A percentile compares a stretch with the other conserved stretches of the same genome.
Conservation (phyloP, 2,797 vertebrate genomes). For the Rallus crepitans region DNA sequence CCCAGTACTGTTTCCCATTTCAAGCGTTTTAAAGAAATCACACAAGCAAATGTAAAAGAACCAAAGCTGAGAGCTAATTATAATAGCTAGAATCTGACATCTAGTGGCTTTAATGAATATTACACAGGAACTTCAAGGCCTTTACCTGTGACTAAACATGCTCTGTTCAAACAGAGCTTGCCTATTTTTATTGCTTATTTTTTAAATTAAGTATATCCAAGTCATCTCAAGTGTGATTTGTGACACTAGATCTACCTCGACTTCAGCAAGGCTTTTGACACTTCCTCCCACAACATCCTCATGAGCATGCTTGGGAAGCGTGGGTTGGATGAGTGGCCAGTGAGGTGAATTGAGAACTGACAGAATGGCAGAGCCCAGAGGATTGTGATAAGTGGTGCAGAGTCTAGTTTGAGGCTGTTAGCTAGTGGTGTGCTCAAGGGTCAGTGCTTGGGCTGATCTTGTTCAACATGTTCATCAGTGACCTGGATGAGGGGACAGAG, state of each 20-base stretch:
- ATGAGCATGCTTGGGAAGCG: too few species aligned
- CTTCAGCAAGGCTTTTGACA: too few species aligned
- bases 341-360: too few species aligned
- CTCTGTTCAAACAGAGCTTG: background rate
- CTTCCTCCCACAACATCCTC: too few species aligned
- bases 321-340: too few species aligned
- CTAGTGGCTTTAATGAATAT: conserved; percentile 57
- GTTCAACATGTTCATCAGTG: too few species aligned
- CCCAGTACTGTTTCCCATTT: background rate
- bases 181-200: background rate
- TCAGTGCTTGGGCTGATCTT: too few species aligned
- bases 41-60: rapidly evolving
- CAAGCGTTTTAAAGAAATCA: background rate
- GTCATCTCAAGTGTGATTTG: background rate
- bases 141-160: background rate
- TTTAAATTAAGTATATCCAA: background rate
- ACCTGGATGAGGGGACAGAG: too few species aligned
- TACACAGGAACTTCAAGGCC: background rate
- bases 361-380: too few species aligned
- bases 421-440: too few species aligned
- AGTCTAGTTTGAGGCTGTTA: too few species aligned
- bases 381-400: too few species aligned
- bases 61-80: background rate
- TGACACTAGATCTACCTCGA: background rate
- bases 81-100: conserved; percentile 50